Evolutionary conservation across 2,113 vertebrate species (phyloP).

Genomic region (Sigmodon hispidus): DNA sequence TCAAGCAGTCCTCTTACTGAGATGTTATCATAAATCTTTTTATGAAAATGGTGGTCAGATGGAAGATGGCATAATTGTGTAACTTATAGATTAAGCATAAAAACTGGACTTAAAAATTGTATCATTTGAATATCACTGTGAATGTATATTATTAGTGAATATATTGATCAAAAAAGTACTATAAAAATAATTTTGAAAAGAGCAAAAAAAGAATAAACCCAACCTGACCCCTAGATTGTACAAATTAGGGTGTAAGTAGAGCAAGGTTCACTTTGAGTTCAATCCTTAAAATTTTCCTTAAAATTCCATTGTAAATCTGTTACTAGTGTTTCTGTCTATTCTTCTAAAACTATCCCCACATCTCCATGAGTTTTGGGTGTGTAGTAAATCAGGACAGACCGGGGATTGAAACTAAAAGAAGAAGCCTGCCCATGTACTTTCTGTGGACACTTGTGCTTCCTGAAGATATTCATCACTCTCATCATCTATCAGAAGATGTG

Average conservation of each 20-base stretch:
- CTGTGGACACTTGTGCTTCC: conserved; percentile 29
- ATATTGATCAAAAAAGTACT: background rate
- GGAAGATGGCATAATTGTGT: background rate
- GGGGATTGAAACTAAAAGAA: background rate
- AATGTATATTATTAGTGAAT: conserved; percentile 19
- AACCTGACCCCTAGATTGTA: background rate
- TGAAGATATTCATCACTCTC: background rate
- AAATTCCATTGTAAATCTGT: conserved; percentile 39
- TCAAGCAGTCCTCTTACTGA: conserved; percentile 69
- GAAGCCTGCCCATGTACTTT: background rate
- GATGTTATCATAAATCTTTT: conserved; percentile 78
- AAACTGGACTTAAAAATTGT: background rate
- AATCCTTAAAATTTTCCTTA: conserved; percentile 12
- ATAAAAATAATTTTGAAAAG: background rate
- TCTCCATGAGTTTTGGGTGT: background rate
- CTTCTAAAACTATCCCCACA: rapidly evolving
- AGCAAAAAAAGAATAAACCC: background rate
- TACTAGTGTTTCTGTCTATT: rapidly evolving
- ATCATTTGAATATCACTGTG: rapidly evolving
- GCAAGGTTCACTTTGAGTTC: background rate
- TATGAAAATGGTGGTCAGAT: conserved; percentile 65
- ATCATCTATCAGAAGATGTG: background rate
- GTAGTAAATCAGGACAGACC: background rate
- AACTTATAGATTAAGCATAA: background rate
- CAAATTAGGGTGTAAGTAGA: background rate